Percentiles rank a stretch among this genome's conserved stretches.
phyloP scores from a whole-genome alignment of 2,113 vertebrate species.

The Trachemys scripta region DNA sequence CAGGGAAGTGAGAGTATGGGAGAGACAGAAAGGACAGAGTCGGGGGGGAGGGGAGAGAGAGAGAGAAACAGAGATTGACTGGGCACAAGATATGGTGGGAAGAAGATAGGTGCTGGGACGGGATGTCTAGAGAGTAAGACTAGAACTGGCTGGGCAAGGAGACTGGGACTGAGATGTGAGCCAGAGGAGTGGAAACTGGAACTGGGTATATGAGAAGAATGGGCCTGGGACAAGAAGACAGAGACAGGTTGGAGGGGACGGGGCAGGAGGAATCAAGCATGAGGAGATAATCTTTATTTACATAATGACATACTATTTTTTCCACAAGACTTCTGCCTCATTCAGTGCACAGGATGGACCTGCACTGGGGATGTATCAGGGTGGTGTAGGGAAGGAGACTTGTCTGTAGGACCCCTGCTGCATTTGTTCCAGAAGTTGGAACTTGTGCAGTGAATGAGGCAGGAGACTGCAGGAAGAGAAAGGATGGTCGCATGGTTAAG shows the following conservation, averaged over 20 bases:
- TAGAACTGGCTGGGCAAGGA: not conserved
- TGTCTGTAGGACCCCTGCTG: not conserved
- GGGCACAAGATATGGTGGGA: not conserved
- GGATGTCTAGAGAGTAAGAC: not conserved
- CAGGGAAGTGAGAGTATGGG: not conserved
- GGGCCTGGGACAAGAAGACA: not conserved
- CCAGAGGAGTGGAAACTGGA: not conserved
- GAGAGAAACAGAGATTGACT: not conserved
- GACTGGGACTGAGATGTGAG: not conserved
- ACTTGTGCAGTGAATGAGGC: accelerated
- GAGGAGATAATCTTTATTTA: not conserved
- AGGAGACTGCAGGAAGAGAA: not conserved
- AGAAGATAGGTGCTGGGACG: not conserved
- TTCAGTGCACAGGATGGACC: not conserved
- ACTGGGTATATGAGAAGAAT: not conserved
- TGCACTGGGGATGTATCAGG: not conserved
- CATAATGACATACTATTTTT: not conserved
- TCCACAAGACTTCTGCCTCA: not conserved
- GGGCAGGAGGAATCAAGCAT: not conserved
- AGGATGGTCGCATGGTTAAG: not conserved
- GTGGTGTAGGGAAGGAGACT: not conserved
- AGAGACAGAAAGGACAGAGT: too few relatives aligned
- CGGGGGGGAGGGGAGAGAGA: not conserved
- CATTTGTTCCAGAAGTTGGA: not conserved
- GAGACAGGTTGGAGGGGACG: not conserved